Percentiles rank a stretch among this genome's conserved stretches.
phyloP scores from a whole-genome alignment of 1,140 invertebrate species.

The Metaphire vulgaris region DNA sequence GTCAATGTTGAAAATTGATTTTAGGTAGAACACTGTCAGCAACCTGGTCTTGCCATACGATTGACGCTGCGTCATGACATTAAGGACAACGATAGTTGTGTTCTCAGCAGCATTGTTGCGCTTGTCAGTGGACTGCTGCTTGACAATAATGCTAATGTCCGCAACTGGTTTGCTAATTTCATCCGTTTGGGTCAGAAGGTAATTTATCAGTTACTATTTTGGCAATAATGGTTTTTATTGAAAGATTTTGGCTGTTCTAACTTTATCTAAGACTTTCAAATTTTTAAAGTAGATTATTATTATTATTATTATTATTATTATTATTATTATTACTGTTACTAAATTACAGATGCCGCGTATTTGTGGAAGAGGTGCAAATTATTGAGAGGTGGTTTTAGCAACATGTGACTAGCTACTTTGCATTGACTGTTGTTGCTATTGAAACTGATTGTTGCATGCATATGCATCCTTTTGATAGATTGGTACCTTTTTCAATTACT shows the following conservation, averaged over 20 bases:
- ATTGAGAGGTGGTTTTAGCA: too few species aligned
- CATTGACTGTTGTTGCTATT: too few species aligned
- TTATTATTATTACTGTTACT: too few species aligned
- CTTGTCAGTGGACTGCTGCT: constrained; percentile 84
- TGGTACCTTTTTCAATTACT: too few species aligned
- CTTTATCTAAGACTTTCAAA: too few species aligned
- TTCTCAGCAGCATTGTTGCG: constrained; percentile 61
- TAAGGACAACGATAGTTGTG: constrained; percentile 18
- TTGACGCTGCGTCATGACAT: constrained; percentile 60
- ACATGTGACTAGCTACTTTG: too few species aligned
- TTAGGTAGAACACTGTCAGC: constrained; percentile 71
- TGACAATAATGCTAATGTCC: constrained; percentile 78
- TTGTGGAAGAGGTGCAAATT: too few species aligned
- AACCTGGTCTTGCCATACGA: constrained; percentile 77
- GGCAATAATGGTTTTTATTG: constrained; percentile 26
- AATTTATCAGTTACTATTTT: constrained; percentile 32
- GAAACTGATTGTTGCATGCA: too few species aligned
- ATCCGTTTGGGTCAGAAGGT: constrained; percentile 82
- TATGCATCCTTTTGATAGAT: too few species aligned
- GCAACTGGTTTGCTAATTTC: constrained; percentile 86
- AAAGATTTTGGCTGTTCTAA: not conserved
- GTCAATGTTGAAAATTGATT: not conserved
- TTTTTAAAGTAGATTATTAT: too few species aligned
- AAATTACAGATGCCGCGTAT: too few species aligned
- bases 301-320: too few species aligned